Base-by-base conservation (phyloP, 1,140 invertebrate genomes). In the Zaprionus ornatus region DNA sequence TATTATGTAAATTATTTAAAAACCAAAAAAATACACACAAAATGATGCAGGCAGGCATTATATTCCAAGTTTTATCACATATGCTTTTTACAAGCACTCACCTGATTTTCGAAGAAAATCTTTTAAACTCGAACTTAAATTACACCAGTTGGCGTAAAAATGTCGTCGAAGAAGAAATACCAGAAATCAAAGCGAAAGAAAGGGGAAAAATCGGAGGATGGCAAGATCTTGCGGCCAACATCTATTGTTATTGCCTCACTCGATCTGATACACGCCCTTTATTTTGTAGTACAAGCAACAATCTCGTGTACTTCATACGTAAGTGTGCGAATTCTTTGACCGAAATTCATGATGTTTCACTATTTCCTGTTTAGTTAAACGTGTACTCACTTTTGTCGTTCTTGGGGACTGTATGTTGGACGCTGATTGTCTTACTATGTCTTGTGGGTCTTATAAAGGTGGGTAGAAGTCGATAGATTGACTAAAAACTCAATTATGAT, bases 361-460 rank as follows among this genome's bases (percentile, higher is more conserved):
- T 37, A 9, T 60, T 4, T 2, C 52, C 27, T 10, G 12, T 62
- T 29, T 56, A 84, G 83, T 68, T 80, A 4, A 74, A 73, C 40
- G 1, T 66, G 1, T 67, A 66, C 37, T 70, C 80, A 4, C 12
- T 65, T 19, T 50, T 87, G 40, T 84, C 83, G 3, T n/a, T 88
- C 4, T 6, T 77, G n/a, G 84, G 84, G 7, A 73, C 82, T 12
- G 66, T 80, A 55, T 88, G 88, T 25, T 87, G 83, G 83, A 67
- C 80, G 4, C 37, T 77, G 4, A 69, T 80, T 37, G 83, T 88
- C 0, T 50, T 83, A 7, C 2, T 84, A 25, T 32, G 88, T 12
- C 19, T 87, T 12, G 83, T 88, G 63, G 83, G 83, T 1, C 61
- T 87, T 6, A 72, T 25, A 37, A 83, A 78, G 84, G 83, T 87